Conservation (phyloP, 1,140 invertebrate genomes). For the Hydropsyche tenuis region DNA sequence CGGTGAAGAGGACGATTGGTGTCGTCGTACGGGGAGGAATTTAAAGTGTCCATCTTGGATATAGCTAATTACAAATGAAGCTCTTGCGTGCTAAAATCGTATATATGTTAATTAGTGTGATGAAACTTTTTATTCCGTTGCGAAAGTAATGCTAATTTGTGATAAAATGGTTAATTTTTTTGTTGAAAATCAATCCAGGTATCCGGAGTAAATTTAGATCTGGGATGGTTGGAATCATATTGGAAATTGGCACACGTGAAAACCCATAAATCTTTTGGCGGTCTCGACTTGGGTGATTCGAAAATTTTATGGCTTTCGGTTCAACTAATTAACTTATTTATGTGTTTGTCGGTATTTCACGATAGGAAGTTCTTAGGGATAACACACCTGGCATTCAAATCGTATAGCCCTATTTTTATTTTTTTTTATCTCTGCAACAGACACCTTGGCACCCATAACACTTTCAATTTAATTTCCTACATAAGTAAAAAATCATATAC, state of each 20-base stretch:
- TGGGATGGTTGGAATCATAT: background rate
- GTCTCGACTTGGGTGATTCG: constrained; percentile 9
- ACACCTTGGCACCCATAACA: background rate
- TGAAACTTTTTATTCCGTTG: too few species aligned
- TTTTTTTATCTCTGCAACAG: background rate
- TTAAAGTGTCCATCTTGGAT: too few species aligned
- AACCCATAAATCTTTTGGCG: constrained; percentile 12
- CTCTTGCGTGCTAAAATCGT: too few species aligned
- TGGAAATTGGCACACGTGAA: background rate
- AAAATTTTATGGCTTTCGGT: constrained; percentile 21
- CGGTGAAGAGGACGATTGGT: too few species aligned
- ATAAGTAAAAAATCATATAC: background rate
- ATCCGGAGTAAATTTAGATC: background rate
- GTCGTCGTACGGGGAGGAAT: too few species aligned
- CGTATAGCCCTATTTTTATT: background rate
- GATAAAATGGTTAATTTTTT: too few species aligned
- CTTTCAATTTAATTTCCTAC: background rate
- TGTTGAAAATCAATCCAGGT: too few species aligned
- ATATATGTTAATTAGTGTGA: too few species aligned
- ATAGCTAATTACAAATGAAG: too few species aligned
- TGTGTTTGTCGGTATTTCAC: constrained; percentile 3
- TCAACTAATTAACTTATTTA: constrained; percentile 29
- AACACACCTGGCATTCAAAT: constrained; percentile 7
- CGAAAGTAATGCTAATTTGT: too few species aligned
- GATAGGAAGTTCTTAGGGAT: background rate